Evolutionary conservation across 2,113 vertebrate genomes (phyloP), one percentile per base, ranked within the genome.

Genomic region (Etia nguti): DNA sequence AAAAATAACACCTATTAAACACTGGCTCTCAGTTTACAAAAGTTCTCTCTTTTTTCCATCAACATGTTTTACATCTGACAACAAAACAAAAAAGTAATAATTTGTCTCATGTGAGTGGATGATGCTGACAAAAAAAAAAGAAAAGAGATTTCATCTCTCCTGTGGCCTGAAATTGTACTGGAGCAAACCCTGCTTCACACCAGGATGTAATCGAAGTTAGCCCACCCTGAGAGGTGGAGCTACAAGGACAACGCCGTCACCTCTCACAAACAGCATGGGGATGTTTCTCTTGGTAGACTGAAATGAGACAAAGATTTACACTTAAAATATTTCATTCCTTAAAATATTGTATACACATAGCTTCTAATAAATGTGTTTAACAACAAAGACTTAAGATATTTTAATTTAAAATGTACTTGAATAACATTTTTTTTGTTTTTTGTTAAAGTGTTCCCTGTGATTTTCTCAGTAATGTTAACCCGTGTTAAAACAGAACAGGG

Each of bases 251-350:
- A 99, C 99, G 3, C 98, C 99, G 6, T 99, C 98, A 60, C 98
- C 99, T 95, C 99, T 96, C 80, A 99, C 98, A 88, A 99, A 99
- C 88, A 99, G 97, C 99, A 99, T 99, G 0, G 99, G 98, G 88
- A 99, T 99, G 95, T 99, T 99, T 90, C 98, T 97, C 95, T 99
- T 99, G 52, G 99, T 99, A 4, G 99, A 99, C 99, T 99, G 88
- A 88, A 81, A 59, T 80, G 79, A 55, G 80, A 87, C 80, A 59
- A 60, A 46, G 11, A 57, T 7, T 59, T 4, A 68, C 36, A 10
- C 15, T 83, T 46, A 62, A 7, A 46, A 34, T 52, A 15, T 31
- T 34, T 62, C 59, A n/a, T 31, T 36, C 18, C 29, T 36, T 75
- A 29, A 75, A 79, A 8, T 50, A 77, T 77, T 50, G 16, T n/a